Base-by-base conservation (phyloP, 1,140 invertebrate genomes). In the Brachionus rubens region DNA sequence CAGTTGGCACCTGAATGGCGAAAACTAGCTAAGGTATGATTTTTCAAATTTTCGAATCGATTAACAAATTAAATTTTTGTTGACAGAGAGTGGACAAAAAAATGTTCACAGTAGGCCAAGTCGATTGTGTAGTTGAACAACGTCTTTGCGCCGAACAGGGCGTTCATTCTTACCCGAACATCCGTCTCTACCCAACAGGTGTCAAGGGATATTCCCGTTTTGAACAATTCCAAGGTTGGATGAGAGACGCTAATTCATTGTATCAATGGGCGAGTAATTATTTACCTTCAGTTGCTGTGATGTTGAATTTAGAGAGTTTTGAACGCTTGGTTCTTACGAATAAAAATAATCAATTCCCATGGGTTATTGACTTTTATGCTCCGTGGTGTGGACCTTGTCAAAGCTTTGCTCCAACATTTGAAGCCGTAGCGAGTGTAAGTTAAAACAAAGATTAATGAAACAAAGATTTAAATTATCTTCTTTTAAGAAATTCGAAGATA, bases 341-440 rank as follows among this genome's bases (percentile, higher is more conserved):
- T 80, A 1, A 85, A 82, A 78, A 80, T 43, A 14, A 75, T 75
- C 36, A 54, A 56, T 81, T 83, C 41, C 88, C 79, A 0, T 91
- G 89, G 88, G 77, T 91, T 12, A 83, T 91, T 12, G 89, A 91
- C 81, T 91, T 89, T 82, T 91, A 88, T 82, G 89, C 90, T 4
- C 90, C 90, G 0, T 91, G 90, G 90, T 91, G 90, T 83, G 88
- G 88, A 5, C 89, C 89, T 80, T 91, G 90, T 80, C 87, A 89
- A 78, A 82, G 86, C 47, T 89, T 91, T 81, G 88, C 88, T 77
- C 89, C 90, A 28, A 88, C 90, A 78, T 91, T 90, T 85, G 86
- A 88, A 78, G 84, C 86, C 78, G 86, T 89, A 40, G 88, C 89
- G 21, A 85, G 88, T 83, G 90, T 90, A 84, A 82, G 80, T 78